phyloP scores from a whole-genome alignment of 2,888 invertebrate genomes.

The Deilephila elpenor region DNA sequence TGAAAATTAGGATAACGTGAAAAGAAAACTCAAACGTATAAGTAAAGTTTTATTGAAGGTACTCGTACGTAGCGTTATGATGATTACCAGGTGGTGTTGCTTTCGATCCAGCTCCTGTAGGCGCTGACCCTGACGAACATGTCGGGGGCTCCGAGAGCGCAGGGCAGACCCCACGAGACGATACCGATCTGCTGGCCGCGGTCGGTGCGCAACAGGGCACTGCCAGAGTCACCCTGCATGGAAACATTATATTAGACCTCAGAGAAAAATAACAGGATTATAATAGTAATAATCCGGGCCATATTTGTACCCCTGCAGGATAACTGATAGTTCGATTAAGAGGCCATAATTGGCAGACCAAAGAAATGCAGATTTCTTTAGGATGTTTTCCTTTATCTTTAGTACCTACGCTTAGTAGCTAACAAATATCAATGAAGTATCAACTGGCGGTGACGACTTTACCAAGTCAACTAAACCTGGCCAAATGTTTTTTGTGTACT shows the following conservation, averaged over 20 bases:
- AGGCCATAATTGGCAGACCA: no score
- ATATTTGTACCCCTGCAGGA: neutral
- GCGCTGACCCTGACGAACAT: conserved; percentile 58
- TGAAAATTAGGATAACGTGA: no score
- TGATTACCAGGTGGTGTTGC: neutral
- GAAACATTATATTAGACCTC: neutral
- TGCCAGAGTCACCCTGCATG: conserved; percentile 66
- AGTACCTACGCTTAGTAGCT: no score
- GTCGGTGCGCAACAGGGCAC: conserved; percentile 48
- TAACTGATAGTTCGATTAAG: no score
- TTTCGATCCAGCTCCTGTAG: conserved; percentile 36
- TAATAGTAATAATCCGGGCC: neutral
- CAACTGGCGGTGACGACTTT: no score
- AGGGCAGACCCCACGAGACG: conserved; percentile 71
- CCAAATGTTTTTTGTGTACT: no score
- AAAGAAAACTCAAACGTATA: neutral
- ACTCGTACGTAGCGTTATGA: neutral
- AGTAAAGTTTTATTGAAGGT: neutral
- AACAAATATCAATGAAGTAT: no score
- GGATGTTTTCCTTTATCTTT: no score
- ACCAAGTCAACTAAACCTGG: no score
- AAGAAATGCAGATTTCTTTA: no score
- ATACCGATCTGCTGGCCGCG: conserved; percentile 56
- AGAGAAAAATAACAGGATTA: neutral
- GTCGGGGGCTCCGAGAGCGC: conserved; percentile 65